These are phyloP conservation scores for Coregonus ussuriensis DNA, from an alignment of 2,797 vertebrate species.

Conservation along the genomic window DNA sequence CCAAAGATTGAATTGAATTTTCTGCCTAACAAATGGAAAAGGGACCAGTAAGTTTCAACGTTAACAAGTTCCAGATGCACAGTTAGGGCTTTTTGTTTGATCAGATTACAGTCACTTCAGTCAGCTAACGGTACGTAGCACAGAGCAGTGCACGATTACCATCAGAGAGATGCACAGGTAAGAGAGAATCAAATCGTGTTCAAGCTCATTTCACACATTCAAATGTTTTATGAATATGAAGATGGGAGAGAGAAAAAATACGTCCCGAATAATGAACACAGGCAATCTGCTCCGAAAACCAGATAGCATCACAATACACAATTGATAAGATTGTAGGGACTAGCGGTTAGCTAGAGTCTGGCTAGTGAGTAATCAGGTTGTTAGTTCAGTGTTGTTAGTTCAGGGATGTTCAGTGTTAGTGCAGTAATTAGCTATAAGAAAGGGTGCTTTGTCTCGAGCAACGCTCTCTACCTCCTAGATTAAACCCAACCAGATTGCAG, in stretches of 20 bases:
- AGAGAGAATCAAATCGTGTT: conserved; percentile 29
- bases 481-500: conserved; percentile 33
- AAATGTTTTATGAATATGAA: conserved; percentile 36
- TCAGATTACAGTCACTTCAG: conserved; percentile 35
- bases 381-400: conserved; percentile 62
- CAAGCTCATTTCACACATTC: conserved; percentile 46
- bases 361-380: conserved; percentile 70
- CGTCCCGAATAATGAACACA: conserved; percentile 45
- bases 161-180: conserved; percentile 23
- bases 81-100: no score
- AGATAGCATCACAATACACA: conserved; percentile 69
- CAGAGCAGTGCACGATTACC: conserved; percentile 31
- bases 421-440: conserved; percentile 77
- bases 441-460: conserved; percentile 71
- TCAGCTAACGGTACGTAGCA: conserved; percentile 1
- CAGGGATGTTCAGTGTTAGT: conserved; percentile 47
- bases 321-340: conserved; percentile 65
- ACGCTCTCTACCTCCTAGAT: conserved; percentile 43
- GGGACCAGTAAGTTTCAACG: conserved; percentile 9
- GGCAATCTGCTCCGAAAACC: conserved; percentile 46
- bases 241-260: conserved; percentile 11
- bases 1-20: conserved; percentile 7
- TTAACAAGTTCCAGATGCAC: conserved; percentile 15
- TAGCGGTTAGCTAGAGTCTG: conserved; percentile 59
- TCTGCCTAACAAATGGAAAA: conserved; percentile 10